Evolutionary conservation across 2,113 vertebrate species (phyloP).

Genomic region (Cynopterus brachyotis): DNA sequence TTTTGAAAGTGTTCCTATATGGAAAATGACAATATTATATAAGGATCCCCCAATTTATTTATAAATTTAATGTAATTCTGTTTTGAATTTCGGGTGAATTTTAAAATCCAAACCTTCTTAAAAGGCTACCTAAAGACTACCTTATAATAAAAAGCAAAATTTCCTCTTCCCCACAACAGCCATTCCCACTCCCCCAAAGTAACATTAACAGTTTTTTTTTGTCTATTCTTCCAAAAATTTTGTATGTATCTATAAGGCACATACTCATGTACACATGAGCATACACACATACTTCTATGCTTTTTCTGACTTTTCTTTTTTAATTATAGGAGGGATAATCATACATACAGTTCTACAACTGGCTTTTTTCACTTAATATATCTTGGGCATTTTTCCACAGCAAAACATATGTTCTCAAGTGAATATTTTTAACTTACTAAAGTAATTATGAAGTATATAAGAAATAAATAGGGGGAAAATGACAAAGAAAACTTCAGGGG

Average conservation of each 20-base stretch:
- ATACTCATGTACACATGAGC: neutral
- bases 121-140: neutral
- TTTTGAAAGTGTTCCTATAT: neutral
- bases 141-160: neutral
- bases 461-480: conserved; percentile 31
- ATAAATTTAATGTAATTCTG: conserved; percentile 12
- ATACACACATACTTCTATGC: neutral
- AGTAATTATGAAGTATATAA: conserved; percentile 49
- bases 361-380: conserved; percentile 64
- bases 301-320: conserved; percentile 31
- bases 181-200: neutral
- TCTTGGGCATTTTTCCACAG: conserved; percentile 69
- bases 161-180: neutral
- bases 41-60: neutral
- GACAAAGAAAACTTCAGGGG: conserved; percentile 4
- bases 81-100: conserved; percentile 1
- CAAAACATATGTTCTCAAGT: conserved; percentile 64
- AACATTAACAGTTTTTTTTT: neutral
- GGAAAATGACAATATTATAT: conserved; percentile 33
- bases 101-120: conserved; percentile 1
- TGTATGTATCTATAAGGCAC: neutral
- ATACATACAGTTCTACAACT: conserved; percentile 46
- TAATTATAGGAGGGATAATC: conserved; percentile 50
- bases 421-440: conserved; percentile 61
- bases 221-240: neutral